phyloP scores from a whole-genome alignment of 2,888 invertebrate species.

The Xanthia icteritia region DNA sequence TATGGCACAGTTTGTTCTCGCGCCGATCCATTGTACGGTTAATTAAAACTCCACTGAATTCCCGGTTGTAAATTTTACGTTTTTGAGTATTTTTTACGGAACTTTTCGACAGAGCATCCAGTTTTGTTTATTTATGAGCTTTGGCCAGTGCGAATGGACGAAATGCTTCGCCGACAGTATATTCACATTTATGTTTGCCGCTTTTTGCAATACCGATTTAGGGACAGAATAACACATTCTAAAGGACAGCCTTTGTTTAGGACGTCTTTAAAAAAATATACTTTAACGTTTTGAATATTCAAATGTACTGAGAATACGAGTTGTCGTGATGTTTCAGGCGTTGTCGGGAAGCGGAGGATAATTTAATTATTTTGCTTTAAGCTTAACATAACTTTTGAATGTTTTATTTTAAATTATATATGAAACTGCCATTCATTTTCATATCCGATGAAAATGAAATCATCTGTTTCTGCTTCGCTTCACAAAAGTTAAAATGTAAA shows the following conservation, averaged over 20 bases:
- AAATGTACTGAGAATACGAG: conserved; percentile 51
- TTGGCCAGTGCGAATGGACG: conserved; percentile 83
- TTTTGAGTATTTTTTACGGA: conserved; percentile 80
- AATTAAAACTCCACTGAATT: conserved; percentile 88
- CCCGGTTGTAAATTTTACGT: conserved; percentile 87
- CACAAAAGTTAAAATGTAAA: not conserved
- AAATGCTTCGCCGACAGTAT: conserved; percentile 84
- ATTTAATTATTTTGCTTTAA: conserved; percentile 42
- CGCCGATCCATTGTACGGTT: conserved; percentile 78
- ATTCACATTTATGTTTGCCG: conserved; percentile 81
- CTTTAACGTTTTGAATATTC: conserved; percentile 63
- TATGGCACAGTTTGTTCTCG: conserved; percentile 48
- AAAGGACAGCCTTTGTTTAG: conserved; percentile 70
- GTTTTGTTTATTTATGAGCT: conserved; percentile 90
- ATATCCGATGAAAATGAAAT: not conserved
- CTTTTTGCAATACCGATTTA: conserved; percentile 83
- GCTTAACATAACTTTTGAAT: not conserved
- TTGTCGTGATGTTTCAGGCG: conserved; percentile 58
- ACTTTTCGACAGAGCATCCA: conserved; percentile 89
- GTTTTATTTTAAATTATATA: not conserved
- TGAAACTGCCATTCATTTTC: not conserved
- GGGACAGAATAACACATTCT: conserved; percentile 71
- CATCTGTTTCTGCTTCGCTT: not conserved
- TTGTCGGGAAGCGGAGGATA: conserved; percentile 10
- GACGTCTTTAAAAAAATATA: conserved; percentile 69